A percentile compares a stretch with the other conserved stretches of the same genome.
Evolutionary conservation across 2,113 vertebrate genomes (phyloP).

Genomic region (Potamarius usumacintae): DNA sequence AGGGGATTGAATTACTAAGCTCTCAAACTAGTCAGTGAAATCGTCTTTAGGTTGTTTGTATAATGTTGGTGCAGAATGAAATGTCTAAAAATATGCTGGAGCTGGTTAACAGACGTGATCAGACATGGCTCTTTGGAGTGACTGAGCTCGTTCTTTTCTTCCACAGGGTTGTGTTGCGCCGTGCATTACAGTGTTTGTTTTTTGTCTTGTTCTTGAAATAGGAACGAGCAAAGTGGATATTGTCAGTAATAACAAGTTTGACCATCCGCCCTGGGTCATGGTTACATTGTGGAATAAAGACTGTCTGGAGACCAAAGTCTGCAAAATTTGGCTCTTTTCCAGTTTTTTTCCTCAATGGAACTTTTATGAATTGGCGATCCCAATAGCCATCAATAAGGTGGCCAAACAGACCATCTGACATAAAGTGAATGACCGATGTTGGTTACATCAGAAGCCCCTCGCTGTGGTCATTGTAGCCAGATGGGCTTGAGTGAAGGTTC

Average conservation of each 20-base stretch:
- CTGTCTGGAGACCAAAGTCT: neutral
- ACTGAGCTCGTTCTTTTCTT: constrained; percentile 10
- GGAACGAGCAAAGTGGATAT: constrained; percentile 25
- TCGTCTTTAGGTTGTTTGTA: neutral
- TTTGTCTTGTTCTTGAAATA: constrained; percentile 15
- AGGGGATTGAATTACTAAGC: neutral
- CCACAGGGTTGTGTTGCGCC: constrained; percentile 16
- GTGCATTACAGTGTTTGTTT: neutral
- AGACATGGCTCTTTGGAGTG: constrained; percentile 3
- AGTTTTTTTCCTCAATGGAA: neutral
- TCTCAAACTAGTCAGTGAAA: neutral
- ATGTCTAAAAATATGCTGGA: neutral
- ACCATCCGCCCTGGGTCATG: constrained; percentile 6
- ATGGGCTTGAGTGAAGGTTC: constrained; percentile 35
- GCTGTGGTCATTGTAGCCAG: constrained; percentile 19
- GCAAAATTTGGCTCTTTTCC: constrained; percentile 1
- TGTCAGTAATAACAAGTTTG: constrained; percentile 12
- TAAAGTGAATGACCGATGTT: constrained; percentile 17
- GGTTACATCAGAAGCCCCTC: constrained; percentile 25
- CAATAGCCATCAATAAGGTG: constrained; percentile 10
- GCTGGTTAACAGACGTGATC: neutral
- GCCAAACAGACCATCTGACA: neutral
- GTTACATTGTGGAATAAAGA: constrained; percentile 31
- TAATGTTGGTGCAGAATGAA: neutral
- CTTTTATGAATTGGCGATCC: constrained; percentile 18